phyloP scores from a whole-genome alignment of 2,888 invertebrate genomes.

The Drosophila ezoana region DNA sequence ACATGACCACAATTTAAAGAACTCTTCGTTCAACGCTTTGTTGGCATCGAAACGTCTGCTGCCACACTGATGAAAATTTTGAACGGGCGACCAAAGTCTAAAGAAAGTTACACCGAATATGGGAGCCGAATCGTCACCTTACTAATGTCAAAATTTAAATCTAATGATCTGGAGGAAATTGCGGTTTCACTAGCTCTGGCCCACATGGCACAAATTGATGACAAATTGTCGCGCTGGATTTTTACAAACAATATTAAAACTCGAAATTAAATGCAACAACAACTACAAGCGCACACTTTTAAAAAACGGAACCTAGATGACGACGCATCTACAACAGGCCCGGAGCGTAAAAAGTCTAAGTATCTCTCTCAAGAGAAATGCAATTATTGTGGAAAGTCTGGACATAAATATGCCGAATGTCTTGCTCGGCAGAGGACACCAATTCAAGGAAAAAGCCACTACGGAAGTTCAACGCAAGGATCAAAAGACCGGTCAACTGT shows the following conservation, averaged over 20 bases:
- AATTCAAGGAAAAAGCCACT: neutral
- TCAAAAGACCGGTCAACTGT: constrained; percentile 1
- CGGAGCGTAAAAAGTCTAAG: neutral
- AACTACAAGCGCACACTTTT: constrained; percentile 14
- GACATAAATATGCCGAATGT: too few relatives aligned
- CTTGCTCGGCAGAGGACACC: neutral
- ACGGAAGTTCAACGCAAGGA: constrained; percentile 10
- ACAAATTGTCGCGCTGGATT: too few relatives aligned
- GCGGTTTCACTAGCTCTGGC: constrained; percentile 16
- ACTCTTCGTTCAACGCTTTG: too few relatives aligned
- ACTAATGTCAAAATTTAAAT: constrained; percentile 16
- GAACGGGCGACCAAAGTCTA: constrained; percentile 6
- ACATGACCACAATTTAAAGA: too few relatives aligned
- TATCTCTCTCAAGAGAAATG: constrained; percentile 3
- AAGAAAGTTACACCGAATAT: constrained; percentile 9
- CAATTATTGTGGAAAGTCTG: constrained; percentile 8
- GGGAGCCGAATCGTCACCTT: constrained; percentile 17
- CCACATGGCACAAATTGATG: constrained; percentile 6
- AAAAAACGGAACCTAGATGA: neutral
- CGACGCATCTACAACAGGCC: neutral
- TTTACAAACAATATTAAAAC: constrained; percentile 1
- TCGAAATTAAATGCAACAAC: constrained; percentile 11
- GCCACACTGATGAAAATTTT: neutral
- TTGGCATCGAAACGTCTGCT: neutral
- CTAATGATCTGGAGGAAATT: constrained; percentile 14